Percentiles rank a stretch among this genome's conserved stretches.
phyloP scores from a whole-genome alignment of 1,140 invertebrate species.

The Eriosoma lanigerum region DNA sequence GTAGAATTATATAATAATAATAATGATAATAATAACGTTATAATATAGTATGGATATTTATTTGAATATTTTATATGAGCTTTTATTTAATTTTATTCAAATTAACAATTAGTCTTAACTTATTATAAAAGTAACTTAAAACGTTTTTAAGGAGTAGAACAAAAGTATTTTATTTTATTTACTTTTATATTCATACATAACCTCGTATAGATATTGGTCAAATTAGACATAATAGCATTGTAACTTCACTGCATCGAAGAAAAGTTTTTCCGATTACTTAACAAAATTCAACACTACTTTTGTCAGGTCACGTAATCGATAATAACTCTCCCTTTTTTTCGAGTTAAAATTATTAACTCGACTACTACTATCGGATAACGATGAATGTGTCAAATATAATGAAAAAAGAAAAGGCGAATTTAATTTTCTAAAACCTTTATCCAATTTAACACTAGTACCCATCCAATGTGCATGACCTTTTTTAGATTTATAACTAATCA shows the following conservation, averaged over 20 bases:
- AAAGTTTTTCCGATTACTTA: neutral
- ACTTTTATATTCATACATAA: neutral
- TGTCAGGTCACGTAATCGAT: neutral
- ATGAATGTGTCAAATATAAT: neutral
- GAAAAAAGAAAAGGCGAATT: neutral
- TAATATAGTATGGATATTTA: no score
- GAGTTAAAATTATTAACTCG: neutral
- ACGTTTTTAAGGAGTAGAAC: no score
- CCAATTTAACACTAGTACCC: neutral
- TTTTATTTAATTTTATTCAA: no score
- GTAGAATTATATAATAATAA: no score
- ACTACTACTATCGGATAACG: neutral
- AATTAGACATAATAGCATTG: neutral
- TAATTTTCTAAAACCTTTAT: neutral
- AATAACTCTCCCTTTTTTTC: neutral
- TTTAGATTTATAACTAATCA: neutral
- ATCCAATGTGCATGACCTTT: neutral
- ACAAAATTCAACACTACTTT: neutral
- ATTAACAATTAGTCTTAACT: no score
- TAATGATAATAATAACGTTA: no score
- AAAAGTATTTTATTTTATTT: no score
- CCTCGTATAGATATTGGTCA: neutral
- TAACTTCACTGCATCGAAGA: neutral
- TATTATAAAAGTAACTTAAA: no score
- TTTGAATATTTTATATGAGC: no score